Evolutionary conservation across 2,113 vertebrate species (phyloP).

Genomic region (Gallinago jamesoni): DNA sequence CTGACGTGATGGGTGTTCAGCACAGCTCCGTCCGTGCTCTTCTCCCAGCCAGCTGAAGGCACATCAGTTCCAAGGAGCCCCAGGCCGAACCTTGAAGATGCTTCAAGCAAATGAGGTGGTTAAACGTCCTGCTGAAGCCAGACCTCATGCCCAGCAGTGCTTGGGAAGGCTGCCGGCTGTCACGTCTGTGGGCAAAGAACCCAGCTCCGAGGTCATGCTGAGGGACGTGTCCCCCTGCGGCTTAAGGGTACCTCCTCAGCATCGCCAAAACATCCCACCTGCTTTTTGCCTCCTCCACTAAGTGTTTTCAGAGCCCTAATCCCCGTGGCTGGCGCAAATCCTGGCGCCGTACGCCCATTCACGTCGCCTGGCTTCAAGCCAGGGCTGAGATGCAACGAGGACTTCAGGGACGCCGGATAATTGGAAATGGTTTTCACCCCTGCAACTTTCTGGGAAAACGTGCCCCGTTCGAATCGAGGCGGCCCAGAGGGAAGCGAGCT

Average conservation of each 20-base stretch:
- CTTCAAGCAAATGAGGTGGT: neutral
- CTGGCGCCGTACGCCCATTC: fast-evolving
- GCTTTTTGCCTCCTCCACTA: neutral
- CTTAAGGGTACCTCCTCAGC: neutral
- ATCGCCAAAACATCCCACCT: neutral
- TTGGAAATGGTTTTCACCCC: neutral
- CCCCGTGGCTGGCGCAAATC: fast-evolving
- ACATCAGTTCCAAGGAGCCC: neutral
- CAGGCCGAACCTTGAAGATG: neutral
- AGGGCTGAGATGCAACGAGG: neutral
- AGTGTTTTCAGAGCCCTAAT: neutral
- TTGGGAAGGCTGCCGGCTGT: neutral
- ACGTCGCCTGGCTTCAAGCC: neutral
- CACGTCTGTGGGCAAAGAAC: neutral
- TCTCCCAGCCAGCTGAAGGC: neutral
- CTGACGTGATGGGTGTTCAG: neutral
- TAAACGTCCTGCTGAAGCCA: neutral
- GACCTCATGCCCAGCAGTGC: neutral
- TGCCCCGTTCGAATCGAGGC: neutral
- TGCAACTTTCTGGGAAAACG: neutral
- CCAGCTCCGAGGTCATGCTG: fast-evolving
- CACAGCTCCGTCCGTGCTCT: fast-evolving
- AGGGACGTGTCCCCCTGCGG: fast-evolving
- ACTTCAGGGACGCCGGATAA: neutral
- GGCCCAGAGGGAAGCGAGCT: neutral